Evolutionary conservation across 2,797 vertebrate genomes (phyloP), one percentile per base, ranked within the genome.

Genomic region (Crenichthys baileyi): DNA sequence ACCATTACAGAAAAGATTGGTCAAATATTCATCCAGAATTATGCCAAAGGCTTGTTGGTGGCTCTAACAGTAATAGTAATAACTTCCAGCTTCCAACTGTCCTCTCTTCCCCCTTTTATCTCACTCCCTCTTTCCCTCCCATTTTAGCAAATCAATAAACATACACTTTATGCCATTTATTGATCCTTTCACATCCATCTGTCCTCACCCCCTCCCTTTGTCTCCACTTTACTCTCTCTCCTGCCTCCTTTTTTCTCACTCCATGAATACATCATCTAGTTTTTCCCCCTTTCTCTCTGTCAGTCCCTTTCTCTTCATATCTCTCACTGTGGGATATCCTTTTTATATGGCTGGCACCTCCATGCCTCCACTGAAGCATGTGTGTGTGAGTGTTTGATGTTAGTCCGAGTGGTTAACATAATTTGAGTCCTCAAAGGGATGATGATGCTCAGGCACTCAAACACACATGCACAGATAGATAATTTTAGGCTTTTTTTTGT

Each of bases 121-220:
- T 20, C 70, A 22, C 41, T 58, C 70, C 9, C 60, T 29, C 72
- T 74, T 61, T 75, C 79, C 78, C 77, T 76, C 81, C 78, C 81
- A 61, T 80, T 72, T 65, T 77, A 90, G 82, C 83, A 88, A 92
- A 93, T 93, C 91, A 91, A 94, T 94, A 83, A 83, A 83, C 88
- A 91, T 85, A 93, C 91, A 93, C 91, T 93, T 94, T 93, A 93
- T 91, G 91, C 87, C 87, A 81, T 90, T 83, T 92, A 93, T 93
- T 88, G 92, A 94, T 93, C 89, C 80, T 76, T 89, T 87, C 72
- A 87, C 88, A 87, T 91, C 89, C 87, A 74, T 86, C 80, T 58
- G 74, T 79, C 87, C 89, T 85, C 81, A 71, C 84, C 72, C 88
- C 86, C 83, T 85, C 79, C 88, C 85, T 83, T 75, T 83, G 76